Base-by-base conservation (phyloP, 2,888 invertebrate species). In the Stegophylla sp. region DNA sequence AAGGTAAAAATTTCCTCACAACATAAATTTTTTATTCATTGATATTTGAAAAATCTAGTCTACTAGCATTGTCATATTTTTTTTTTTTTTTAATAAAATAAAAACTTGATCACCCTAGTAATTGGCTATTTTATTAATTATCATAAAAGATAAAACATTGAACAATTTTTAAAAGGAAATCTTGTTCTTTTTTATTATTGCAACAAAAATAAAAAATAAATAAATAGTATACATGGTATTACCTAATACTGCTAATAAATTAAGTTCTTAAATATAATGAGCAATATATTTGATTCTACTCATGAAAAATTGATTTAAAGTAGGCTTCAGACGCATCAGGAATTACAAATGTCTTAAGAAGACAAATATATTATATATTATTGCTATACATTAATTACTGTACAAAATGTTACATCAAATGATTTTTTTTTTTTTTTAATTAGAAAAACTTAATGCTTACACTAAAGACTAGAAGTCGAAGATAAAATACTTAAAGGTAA, bases 241-340 rank as follows among this genome's bases (percentile, higher is more conserved):
- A 79, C 61, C 61, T 79, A 79, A 79, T 79, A 79, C 79, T 79
- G 79, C 69, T 48, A 79, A 69, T 61, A 59, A 75, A 61, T 79
- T 79, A 79, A 79, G 41, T 61, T 71, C 79, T 79, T 79, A 79
- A 71, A 51, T 17, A 59, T 79, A 79, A 69, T 79, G 79, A 79
- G 79, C 79, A 79, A 79, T 79, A 61, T 61, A 79, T 79, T 79
- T 79, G 69, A 79, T 79, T 79, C 69, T 69, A 79, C 69, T 79
- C 67, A 69, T 23, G 34, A 66, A 61, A 79, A 69, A 13, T 61
- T 69, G 9, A 53, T 64, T n/a, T 53, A n/a, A 59, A 77, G 45
- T 53, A 67, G n/a, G 41, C 17, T 63, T 20, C 34, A 51, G 17
- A 64, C 12, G 13, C 48, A 45, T 79, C 48, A 69, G 45, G 20